Percentiles rank a stretch among this genome's conserved stretches.
Conservation (phyloP, 2,113 vertebrate genomes). For the Corythoichthys haematopterus region DNA sequence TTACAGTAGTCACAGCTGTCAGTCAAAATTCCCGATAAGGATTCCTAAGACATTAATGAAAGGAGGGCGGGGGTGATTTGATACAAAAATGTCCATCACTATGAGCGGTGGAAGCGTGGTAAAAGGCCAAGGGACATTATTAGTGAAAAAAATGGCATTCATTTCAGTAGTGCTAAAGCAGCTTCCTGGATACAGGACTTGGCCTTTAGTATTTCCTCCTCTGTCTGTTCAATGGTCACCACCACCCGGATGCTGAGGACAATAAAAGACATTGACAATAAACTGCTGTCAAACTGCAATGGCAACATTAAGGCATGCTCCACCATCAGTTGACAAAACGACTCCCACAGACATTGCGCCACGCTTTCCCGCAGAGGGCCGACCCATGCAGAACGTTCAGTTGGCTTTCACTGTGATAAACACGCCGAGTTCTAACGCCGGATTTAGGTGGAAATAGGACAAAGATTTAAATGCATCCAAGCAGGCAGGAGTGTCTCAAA, state of each 20-base stretch:
- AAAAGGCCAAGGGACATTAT: not conserved
- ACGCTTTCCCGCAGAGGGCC: too few species aligned
- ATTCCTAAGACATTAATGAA: too few species aligned
- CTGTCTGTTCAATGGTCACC: slow-evolving; percentile 85
- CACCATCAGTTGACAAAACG: too few species aligned
- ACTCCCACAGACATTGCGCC: too few species aligned
- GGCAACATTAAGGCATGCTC: too few species aligned
- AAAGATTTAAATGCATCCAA: too few species aligned
- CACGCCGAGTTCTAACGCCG: too few species aligned
- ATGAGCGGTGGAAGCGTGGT: not conserved
- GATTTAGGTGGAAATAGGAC: too few species aligned
- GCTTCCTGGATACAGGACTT: slow-evolving; percentile 81
- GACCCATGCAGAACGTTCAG: too few species aligned
- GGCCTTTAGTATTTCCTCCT: slow-evolving; percentile 81
- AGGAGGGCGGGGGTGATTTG: not conserved
- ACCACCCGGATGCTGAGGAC: slow-evolving; percentile 85
- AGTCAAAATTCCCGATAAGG: not conserved
- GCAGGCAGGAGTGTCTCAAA: too few species aligned
- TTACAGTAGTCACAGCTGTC: not conserved
- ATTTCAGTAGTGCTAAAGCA: slow-evolving; percentile 71
- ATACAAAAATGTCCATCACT: not conserved
- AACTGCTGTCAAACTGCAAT: not conserved
- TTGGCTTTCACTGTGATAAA: too few species aligned
- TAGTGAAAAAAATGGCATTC: not conserved
- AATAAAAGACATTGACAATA: not conserved